Conservation (phyloP, 2,797 vertebrate species). For the Dermochelys coriacea region DNA sequence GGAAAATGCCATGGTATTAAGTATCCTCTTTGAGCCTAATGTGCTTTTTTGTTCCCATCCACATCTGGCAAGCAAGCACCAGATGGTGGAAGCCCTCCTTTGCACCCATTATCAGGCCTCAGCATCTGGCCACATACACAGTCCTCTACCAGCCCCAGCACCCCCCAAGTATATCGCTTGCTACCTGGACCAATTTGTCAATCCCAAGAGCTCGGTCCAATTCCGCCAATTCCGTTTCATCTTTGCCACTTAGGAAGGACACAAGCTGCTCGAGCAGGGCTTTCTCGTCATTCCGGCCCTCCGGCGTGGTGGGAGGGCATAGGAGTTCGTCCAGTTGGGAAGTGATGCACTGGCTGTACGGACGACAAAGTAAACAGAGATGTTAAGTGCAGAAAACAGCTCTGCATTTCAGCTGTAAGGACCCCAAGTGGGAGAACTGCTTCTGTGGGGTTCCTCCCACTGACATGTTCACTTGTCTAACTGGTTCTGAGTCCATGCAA, state of each 20-base stretch:
- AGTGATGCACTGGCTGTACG: slow-evolving; percentile 88
- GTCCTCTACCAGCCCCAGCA: fast-evolving
- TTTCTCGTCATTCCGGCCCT: slow-evolving; percentile 93
- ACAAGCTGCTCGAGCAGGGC: slow-evolving; percentile 94
- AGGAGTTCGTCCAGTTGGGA: slow-evolving; percentile 93
- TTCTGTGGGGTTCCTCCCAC: neutral
- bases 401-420: neutral
- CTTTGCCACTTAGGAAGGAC: slow-evolving; percentile 94
- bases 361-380: neutral
- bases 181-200: slow-evolving; percentile 95
- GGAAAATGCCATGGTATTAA: neutral
- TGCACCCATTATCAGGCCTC: neutral
- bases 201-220: slow-evolving; percentile 96
- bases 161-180: fast-evolving
- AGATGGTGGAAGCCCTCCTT: slow-evolving; percentile 11
- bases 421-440: too few species aligned
- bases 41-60: slow-evolving; percentile 5
- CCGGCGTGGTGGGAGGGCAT: slow-evolving; percentile 90
- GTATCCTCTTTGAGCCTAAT: neutral
- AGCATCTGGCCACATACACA: neutral
- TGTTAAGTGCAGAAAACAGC: neutral
- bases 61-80: slow-evolving; percentile 7
- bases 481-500: neutral
- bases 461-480: neutral
- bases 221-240: slow-evolving; percentile 94